Conservation (phyloP, 1,140 invertebrate species). For the Pseudachorutes palmiensis region DNA sequence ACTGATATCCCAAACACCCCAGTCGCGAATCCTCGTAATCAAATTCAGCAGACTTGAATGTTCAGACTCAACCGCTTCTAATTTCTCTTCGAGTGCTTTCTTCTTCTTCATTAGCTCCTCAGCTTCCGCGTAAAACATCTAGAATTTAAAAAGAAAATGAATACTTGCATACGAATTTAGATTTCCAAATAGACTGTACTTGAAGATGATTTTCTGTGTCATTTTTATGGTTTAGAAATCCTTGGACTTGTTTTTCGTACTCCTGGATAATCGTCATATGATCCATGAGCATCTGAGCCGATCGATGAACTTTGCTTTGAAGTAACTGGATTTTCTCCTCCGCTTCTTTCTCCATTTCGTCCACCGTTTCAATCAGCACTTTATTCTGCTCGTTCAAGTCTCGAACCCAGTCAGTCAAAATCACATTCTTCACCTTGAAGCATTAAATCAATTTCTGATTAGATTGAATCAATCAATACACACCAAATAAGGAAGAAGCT, state of each 20-base stretch:
- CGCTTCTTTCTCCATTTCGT: constrained; percentile 34
- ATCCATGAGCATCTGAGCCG: constrained; percentile 24
- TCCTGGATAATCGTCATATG: constrained; percentile 33
- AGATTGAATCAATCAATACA: not conserved
- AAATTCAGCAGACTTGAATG: constrained; percentile 21
- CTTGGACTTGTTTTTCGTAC: constrained; percentile 33
- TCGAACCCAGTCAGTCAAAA: constrained; percentile 16
- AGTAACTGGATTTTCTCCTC: constrained; percentile 23
- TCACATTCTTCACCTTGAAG: constrained; percentile 8
- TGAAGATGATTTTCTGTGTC: not conserved
- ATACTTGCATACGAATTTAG: constrained; percentile 9
- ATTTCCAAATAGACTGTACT: not conserved
- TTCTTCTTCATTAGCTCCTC: constrained; percentile 12
- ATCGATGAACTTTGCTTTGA: constrained; percentile 28
- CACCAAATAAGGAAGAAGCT: not conserved
- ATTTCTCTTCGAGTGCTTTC: constrained; percentile 5
- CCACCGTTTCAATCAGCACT: constrained; percentile 21
- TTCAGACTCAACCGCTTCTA: constrained; percentile 21
- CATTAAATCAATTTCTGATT: not conserved
- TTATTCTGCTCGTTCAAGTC: constrained; percentile 22
- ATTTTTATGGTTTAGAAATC: not conserved
- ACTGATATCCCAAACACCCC: constrained; percentile 33
- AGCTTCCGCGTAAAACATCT: constrained; percentile 8
- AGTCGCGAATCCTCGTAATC: constrained; percentile 24
- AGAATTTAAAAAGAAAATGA: not conserved